Percentiles rank a stretch among this genome's conserved stretches.
These are phyloP conservation scores for Plutomurus gul DNA, from an alignment of 1,140 invertebrate genomes.

Conservation along the genomic window DNA sequence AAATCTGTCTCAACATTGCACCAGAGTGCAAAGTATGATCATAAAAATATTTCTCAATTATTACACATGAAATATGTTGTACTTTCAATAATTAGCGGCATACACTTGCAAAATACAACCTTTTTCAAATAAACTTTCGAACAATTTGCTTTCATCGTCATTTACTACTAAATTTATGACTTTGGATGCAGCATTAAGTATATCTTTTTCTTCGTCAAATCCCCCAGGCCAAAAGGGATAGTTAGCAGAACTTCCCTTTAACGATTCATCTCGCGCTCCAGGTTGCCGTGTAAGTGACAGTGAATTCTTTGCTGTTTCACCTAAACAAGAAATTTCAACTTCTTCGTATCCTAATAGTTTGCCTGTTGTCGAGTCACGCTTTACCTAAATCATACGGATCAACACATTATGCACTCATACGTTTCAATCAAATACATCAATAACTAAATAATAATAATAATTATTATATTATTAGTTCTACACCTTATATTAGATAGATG, in stretches of 20 bases:
- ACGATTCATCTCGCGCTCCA: conserved; percentile 64
- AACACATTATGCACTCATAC: background rate
- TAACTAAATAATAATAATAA: conserved; percentile 32
- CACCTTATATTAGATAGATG: no score
- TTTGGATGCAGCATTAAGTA: conserved; percentile 26
- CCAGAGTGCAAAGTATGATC: no score
- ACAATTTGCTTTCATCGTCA: conserved; percentile 55
- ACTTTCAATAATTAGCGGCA: background rate
- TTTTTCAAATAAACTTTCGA: conserved; percentile 61
- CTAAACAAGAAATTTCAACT: conserved; percentile 65
- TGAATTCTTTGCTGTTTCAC: conserved; percentile 73
- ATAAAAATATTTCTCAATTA: no score
- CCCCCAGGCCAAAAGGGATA: conserved; percentile 81
- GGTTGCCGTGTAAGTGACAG: conserved; percentile 72
- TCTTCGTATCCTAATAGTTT: conserved; percentile 71
- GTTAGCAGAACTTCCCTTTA: conserved; percentile 72
- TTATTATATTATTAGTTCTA: conserved; percentile 30
- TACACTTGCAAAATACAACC: conserved; percentile 51
- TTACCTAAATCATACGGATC: conserved; percentile 58
- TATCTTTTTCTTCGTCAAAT: conserved; percentile 64
- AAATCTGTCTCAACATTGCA: background rate
- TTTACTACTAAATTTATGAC: conserved; percentile 51
- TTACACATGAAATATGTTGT: no score
- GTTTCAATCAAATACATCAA: conserved; percentile 33
- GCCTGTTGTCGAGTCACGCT: conserved; percentile 73